phyloP scores from a whole-genome alignment of 2,797 vertebrate genomes.

The Enteromius afrohamiltoni region DNA sequence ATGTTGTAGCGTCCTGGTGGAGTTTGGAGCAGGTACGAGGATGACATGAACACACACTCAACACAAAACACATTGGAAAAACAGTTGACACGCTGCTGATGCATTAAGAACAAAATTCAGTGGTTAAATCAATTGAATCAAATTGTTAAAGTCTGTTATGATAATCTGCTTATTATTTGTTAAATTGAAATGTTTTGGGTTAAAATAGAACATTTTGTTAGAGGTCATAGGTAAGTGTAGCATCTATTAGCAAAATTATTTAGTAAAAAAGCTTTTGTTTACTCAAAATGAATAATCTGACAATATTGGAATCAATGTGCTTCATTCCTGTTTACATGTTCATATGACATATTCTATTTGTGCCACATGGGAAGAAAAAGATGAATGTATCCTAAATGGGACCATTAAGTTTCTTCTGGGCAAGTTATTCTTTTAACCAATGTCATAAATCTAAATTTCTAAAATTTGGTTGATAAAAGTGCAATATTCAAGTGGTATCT shows the following conservation, averaged over 20 bases:
- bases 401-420: neutral
- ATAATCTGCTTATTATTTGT: neutral
- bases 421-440: neutral
- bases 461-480: neutral
- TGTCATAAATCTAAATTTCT: neutral
- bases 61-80: constrained; percentile 39
- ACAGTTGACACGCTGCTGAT: constrained; percentile 23
- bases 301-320: neutral
- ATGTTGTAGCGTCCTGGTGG: constrained; percentile 65
- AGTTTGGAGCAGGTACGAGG: constrained; percentile 66
- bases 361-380: neutral
- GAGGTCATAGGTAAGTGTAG: too few relatives aligned
- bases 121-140: neutral
- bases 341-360: neutral
- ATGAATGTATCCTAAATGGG: neutral
- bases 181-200: neutral
- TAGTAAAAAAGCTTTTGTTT: too few relatives aligned
- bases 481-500: neutral
- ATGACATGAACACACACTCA: constrained; percentile 60
- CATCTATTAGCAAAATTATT: neutral
- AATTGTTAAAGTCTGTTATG: neutral
- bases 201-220: neutral
- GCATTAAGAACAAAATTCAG: constrained; percentile 16
- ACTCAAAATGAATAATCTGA: too few relatives aligned
- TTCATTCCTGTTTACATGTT: neutral